Percentiles rank a stretch among this genome's conserved stretches.
Conservation (phyloP, 1,140 invertebrate genomes). For the Drosophila asahinai region DNA sequence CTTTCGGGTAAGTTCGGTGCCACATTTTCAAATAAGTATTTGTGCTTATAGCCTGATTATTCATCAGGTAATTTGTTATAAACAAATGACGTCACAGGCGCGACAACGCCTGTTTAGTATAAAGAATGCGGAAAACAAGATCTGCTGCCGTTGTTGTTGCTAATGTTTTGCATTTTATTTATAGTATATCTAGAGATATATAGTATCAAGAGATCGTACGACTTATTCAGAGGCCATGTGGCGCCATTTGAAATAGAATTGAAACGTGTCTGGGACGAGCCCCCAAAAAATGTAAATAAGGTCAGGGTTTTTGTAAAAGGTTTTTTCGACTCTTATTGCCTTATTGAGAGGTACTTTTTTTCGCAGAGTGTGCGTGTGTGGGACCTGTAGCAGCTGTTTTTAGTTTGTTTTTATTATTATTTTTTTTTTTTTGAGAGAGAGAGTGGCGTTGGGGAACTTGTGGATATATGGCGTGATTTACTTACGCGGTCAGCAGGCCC, state of each 20-base stretch:
- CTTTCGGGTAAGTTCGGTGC: not conserved
- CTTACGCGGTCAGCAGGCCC: conserved; percentile 81
- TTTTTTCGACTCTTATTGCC: conserved; percentile 10
- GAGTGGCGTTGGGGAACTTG: not conserved
- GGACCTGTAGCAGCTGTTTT: conserved; percentile 30
- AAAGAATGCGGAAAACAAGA: conserved; percentile 65
- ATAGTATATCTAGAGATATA: conserved; percentile 21
- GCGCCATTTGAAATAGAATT: conserved; percentile 15
- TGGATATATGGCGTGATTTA: conserved; percentile 32
- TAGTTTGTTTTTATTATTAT: no score
- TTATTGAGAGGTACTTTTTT: conserved; percentile 5
- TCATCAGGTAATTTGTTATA: conserved; percentile 51
- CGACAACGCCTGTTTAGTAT: conserved; percentile 33
- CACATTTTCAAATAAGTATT: not conserved
- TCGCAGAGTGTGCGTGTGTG: not conserved
- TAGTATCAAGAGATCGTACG: conserved; percentile 32
- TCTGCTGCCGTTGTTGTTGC: conserved; percentile 26
- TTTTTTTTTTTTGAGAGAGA: no score
- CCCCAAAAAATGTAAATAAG: conserved; percentile 25
- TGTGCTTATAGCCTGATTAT: conserved; percentile 16
- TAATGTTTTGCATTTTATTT: conserved; percentile 20
- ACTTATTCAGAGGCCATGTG: conserved; percentile 27
- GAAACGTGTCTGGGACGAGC: conserved; percentile 40
- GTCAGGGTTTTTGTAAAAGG: not conserved
- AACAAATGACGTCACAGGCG: conserved; percentile 75